phyloP scores from a whole-genome alignment of 2,888 invertebrate species.

The Ceramica pisi region DNA sequence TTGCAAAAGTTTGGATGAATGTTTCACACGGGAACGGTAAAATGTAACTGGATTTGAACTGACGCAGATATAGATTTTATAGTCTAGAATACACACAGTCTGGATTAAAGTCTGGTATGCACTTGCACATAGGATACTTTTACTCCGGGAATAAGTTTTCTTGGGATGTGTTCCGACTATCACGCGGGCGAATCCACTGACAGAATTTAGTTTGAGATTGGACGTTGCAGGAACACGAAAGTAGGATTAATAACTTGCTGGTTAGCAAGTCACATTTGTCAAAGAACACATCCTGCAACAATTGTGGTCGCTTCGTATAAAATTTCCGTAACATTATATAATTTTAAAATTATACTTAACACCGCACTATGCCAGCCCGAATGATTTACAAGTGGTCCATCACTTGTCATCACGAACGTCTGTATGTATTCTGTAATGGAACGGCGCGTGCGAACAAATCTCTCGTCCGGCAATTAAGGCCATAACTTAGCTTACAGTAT shows the following conservation, averaged over 20 bases:
- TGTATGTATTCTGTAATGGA: conserved; percentile 52
- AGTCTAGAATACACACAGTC: too few relatives aligned
- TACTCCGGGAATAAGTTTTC: too few relatives aligned
- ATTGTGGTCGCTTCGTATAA: background rate
- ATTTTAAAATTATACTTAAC: background rate
- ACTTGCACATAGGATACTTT: too few relatives aligned
- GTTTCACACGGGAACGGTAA: too few relatives aligned
- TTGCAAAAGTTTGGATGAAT: too few relatives aligned
- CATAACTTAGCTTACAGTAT: conserved; percentile 67
- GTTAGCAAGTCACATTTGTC: background rate
- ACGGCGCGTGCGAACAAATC: conserved; percentile 68
- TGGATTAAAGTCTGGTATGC: too few relatives aligned
- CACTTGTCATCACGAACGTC: conserved; percentile 1
- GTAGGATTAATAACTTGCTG: background rate
- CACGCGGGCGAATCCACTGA: too few relatives aligned
- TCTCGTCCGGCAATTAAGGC: conserved; percentile 73
- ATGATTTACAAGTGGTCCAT: background rate
- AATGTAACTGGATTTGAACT: too few relatives aligned
- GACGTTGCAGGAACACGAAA: background rate
- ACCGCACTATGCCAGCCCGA: background rate
- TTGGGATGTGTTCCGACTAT: too few relatives aligned
- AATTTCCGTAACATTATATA: too few relatives aligned
- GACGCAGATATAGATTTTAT: too few relatives aligned
- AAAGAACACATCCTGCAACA: background rate
- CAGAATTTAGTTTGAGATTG: background rate